A percentile compares a stretch with the other conserved stretches of the same genome.
These are phyloP conservation scores for Eumerus sabulonum DNA, from an alignment of 2,888 invertebrate species.

Conservation along the genomic window DNA sequence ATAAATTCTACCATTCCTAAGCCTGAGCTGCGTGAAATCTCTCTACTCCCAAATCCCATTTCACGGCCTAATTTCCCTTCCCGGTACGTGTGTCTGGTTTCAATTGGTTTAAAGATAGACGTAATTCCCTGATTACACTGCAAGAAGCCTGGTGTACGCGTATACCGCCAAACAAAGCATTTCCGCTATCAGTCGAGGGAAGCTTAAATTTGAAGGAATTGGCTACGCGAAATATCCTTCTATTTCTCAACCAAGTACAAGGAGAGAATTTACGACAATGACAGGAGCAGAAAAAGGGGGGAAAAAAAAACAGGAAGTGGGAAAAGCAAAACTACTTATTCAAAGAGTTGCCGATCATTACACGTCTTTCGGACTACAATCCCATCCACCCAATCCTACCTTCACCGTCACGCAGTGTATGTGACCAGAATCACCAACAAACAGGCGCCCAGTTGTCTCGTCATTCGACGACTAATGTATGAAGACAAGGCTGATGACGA, in stretches of 20 bases:
- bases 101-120: constrained; percentile 42
- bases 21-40: constrained; percentile 3
- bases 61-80: constrained; percentile 40
- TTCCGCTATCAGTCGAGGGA: neutral
- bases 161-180: constrained; percentile 15
- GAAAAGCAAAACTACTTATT: constrained; percentile 31
- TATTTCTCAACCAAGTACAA: neutral
- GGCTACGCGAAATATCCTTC: too few relatives aligned
- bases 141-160: neutral
- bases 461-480: too few relatives aligned
- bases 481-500: too few relatives aligned
- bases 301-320: neutral
- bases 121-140: constrained; percentile 36
- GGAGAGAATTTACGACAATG: constrained; percentile 22
- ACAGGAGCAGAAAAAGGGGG: neutral
- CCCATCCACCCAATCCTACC: neutral
- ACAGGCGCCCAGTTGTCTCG: constrained; percentile 18
- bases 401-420: neutral
- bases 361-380: constrained; percentile 14
- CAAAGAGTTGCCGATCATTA: constrained; percentile 38
- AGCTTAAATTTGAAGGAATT: constrained; percentile 43
- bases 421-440: constrained; percentile 43
- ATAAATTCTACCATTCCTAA: too few relatives aligned
- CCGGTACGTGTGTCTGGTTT: constrained; percentile 7
- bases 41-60: constrained; percentile 40